Evolutionary conservation across 2,797 vertebrate species (phyloP).

Genomic region (Pseudochromis fuscus): DNA sequence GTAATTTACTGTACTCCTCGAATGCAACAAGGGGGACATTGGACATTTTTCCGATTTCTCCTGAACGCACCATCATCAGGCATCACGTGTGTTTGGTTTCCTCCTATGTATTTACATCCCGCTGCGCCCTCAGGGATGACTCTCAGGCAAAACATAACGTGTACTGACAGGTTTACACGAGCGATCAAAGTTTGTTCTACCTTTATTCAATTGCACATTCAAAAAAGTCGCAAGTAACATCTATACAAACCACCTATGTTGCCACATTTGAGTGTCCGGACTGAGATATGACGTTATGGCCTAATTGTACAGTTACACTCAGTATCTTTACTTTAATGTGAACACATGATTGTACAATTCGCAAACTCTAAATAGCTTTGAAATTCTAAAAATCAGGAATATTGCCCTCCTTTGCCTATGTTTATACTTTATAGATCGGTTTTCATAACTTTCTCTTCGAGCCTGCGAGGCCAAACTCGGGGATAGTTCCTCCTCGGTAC

Average conservation of each 20-base stretch:
- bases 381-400: too few species aligned
- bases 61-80: constrained; percentile 29
- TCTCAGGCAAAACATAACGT: constrained; percentile 8
- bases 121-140: not conserved
- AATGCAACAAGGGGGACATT: fast-evolving
- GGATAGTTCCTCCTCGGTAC: fast-evolving
- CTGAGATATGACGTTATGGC: too few species aligned
- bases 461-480: constrained; percentile 49
- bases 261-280: too few species aligned
- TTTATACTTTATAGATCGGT: not conserved
- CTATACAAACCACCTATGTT: too few species aligned
- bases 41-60: not conserved
- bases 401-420: too few species aligned
- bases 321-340: not conserved
- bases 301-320: not conserved
- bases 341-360: not conserved
- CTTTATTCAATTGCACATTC: not conserved
- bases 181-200: not conserved
- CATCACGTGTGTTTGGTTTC: constrained; percentile 21
- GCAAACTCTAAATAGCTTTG: too few species aligned
- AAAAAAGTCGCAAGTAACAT: not conserved
- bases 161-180: not conserved
- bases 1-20: not conserved
- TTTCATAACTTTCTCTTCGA: too few species aligned
- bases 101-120: not conserved